phyloP scores from a whole-genome alignment of 1,140 invertebrate genomes.

The Hydropsyche tenuis region DNA sequence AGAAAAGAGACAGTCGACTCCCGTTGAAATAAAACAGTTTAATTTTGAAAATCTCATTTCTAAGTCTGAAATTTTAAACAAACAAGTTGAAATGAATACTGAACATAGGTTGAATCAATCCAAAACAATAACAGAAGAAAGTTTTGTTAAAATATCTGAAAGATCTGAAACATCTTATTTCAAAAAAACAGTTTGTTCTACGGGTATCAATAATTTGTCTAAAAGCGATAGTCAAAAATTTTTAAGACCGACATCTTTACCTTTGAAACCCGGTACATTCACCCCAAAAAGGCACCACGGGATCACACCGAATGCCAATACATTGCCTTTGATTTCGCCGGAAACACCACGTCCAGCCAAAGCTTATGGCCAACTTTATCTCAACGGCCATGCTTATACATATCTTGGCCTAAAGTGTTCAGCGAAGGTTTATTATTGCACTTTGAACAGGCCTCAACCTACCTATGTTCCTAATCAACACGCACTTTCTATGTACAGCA shows the following conservation, averaged over 20 bases:
- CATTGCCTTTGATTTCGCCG: conserved; percentile 81
- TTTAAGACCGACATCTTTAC: conserved; percentile 77
- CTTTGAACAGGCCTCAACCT: conserved; percentile 90
- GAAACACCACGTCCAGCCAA: conserved; percentile 89
- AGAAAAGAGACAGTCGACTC: conserved; percentile 9
- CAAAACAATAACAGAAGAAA: conserved; percentile 35
- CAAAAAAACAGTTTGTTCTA: conserved; percentile 55
- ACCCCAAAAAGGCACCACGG: conserved; percentile 79
- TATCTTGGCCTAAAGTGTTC: conserved; percentile 90
- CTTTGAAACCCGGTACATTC: conserved; percentile 81
- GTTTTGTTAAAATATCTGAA: conserved; percentile 52
- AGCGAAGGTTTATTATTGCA: conserved; percentile 90
- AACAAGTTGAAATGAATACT: conserved; percentile 55
- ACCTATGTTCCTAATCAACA: conserved; percentile 92
- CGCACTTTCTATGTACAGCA: conserved; percentile 96
- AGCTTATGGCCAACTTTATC: conserved; percentile 84
- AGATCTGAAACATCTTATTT: conserved; percentile 62
- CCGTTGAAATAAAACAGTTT: conserved; percentile 60
- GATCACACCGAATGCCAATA: conserved; percentile 77
- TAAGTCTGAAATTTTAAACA: conserved; percentile 62
- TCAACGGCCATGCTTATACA: conserved; percentile 92
- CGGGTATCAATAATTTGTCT: conserved; percentile 43
- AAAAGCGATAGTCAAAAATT: conserved; percentile 70
- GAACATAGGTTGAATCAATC: conserved; percentile 21
- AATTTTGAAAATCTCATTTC: conserved; percentile 66